Conservation (phyloP, 2,797 vertebrate genomes). For the Dendrocincla fuliginosa region DNA sequence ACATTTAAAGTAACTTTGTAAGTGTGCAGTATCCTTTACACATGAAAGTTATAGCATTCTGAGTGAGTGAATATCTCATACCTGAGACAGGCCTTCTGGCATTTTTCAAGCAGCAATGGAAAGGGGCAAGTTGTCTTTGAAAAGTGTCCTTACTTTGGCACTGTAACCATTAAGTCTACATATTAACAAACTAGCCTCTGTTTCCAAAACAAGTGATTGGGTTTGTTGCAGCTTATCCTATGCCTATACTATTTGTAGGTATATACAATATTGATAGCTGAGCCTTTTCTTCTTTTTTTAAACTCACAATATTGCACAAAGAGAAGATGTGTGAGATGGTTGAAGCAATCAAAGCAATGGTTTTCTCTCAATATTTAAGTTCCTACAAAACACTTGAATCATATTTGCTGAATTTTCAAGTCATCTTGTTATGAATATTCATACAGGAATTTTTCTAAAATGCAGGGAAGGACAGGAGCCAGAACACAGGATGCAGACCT, state of each 20-base stretch:
- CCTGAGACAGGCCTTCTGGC: background rate
- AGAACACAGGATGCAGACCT: background rate
- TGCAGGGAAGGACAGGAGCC: background rate
- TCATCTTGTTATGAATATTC: background rate
- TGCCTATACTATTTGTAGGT: background rate
- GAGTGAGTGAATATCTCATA: background rate
- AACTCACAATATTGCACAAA: background rate
- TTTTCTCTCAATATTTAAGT: background rate
- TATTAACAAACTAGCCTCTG: background rate
- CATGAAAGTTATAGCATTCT: accelerated
- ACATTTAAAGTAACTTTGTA: background rate
- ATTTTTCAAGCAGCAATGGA: background rate
- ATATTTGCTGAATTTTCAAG: background rate
- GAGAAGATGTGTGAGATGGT: background rate
- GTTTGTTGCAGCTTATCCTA: background rate
- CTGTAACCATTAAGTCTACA: background rate
- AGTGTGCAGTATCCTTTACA: background rate
- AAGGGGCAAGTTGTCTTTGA: background rate
- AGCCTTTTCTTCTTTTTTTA: background rate
- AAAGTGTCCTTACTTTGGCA: background rate
- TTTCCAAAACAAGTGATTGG: background rate
- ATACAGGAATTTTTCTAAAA: background rate
- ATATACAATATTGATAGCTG: background rate
- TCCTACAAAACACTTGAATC: background rate
- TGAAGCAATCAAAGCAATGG: background rate